A percentile compares a stretch with the other conserved stretches of the same genome.
Conservation (phyloP, 2,113 vertebrate species). For the Apus apus region DNA sequence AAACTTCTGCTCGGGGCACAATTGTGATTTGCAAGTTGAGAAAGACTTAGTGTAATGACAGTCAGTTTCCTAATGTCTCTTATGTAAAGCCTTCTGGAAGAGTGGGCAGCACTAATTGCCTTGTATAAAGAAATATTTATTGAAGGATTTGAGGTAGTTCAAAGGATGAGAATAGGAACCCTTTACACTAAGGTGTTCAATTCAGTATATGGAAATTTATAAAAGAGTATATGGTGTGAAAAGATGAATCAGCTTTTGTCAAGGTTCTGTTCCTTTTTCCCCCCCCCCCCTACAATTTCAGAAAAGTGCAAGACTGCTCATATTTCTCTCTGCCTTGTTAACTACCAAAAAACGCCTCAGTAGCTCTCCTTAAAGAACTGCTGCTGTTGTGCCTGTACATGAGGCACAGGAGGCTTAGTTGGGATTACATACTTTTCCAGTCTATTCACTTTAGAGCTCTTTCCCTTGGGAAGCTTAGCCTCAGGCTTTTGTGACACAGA, state of each 20-base stretch:
- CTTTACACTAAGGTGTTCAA: neutral
- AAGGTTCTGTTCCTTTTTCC: neutral
- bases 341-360: neutral
- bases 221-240: neutral
- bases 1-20: neutral
- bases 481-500: conserved; percentile 15
- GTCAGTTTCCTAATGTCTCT: neutral
- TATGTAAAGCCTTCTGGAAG: neutral
- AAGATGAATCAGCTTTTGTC: neutral
- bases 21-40: neutral
- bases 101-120: neutral
- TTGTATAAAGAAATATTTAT: neutral
- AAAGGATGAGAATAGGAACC: neutral
- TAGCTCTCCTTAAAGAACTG: neutral
- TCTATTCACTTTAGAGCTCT: conserved; percentile 16
- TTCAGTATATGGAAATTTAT: neutral
- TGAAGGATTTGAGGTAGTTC: neutral
- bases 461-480: conserved; percentile 35
- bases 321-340: neutral
- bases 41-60: neutral
- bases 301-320: neutral
- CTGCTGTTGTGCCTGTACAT: neutral
- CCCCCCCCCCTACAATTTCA: neutral
- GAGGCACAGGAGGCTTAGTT: neutral
- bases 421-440: conserved; percentile 36